phyloP scores from a whole-genome alignment of 2,797 vertebrate genomes.

The Glyptemys insculpta region DNA sequence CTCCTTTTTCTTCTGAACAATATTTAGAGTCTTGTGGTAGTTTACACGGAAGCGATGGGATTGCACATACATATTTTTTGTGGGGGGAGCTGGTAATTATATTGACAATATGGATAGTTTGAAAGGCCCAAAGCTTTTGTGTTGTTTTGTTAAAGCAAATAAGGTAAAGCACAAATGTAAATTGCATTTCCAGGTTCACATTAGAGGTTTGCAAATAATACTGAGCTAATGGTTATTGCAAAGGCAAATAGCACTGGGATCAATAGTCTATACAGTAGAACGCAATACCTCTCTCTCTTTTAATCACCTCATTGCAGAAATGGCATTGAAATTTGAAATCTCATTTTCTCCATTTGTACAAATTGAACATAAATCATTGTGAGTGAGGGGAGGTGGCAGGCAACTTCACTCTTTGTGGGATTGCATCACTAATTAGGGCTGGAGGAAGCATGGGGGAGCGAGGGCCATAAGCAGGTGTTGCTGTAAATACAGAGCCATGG shows the following conservation, averaged over 20 bases:
- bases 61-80: slow-evolving; percentile 80
- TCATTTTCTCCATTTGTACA: slow-evolving; percentile 93
- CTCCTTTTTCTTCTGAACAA: slow-evolving; percentile 65
- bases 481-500: slow-evolving; percentile 10
- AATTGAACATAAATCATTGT: slow-evolving; percentile 95
- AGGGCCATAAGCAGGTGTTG: slow-evolving; percentile 51
- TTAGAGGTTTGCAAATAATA: slow-evolving; percentile 88
- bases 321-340: slow-evolving; percentile 94
- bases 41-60: slow-evolving; percentile 83
- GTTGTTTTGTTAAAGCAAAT: slow-evolving; percentile 87
- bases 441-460: slow-evolving; percentile 58
- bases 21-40: slow-evolving; percentile 72
- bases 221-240: slow-evolving; percentile 96
- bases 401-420: slow-evolving; percentile 85
- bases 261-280: slow-evolving; percentile 93
- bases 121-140: slow-evolving; percentile 84
- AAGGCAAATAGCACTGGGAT: slow-evolving; percentile 98
- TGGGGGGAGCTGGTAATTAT: slow-evolving; percentile 83
- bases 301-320: slow-evolving; percentile 97
- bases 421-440: slow-evolving; percentile 92
- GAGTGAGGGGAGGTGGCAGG: slow-evolving; percentile 86
- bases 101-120: slow-evolving; percentile 85
- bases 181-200: slow-evolving; percentile 86
- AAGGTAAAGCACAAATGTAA: slow-evolving; percentile 86
- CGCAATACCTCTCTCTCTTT: slow-evolving; percentile 96